Percentiles rank a stretch among this genome's conserved stretches.
Conservation (phyloP, 1,140 invertebrate genomes). For the Triops longicaudatus region DNA sequence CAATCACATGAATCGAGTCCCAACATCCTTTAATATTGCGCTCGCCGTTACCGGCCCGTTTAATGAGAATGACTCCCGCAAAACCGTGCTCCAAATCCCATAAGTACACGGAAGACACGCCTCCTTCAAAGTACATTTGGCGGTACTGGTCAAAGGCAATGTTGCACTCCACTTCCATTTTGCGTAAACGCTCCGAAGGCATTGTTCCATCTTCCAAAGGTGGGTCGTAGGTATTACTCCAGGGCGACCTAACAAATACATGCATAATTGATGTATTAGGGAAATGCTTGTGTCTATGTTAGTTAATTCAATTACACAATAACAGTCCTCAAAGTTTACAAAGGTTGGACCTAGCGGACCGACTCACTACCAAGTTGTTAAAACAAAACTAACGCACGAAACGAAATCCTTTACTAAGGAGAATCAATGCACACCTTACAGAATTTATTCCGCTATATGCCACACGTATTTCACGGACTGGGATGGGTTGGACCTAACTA, state of each 20-base stretch:
- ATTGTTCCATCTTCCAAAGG: conserved; percentile 95
- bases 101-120: conserved; percentile 96
- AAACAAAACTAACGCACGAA: no score
- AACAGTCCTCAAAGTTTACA: no score
- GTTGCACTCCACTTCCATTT: conserved; percentile 96
- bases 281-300: no score
- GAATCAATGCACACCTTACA: no score
- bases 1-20: conserved; percentile 99
- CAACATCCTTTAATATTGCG: conserved; percentile 98
- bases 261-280: conserved; percentile 25
- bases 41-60: conserved; percentile 94
- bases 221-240: conserved; percentile 98
- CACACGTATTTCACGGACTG: no score
- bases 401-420: no score
- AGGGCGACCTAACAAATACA: conserved; percentile 70
- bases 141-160: conserved; percentile 97
- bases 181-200: conserved; percentile 90
- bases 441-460: no score
- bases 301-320: no score
- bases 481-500: no score
- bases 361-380: no score
- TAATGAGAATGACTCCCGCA: conserved; percentile 96
- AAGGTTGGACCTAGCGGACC: no score
- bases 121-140: conserved; percentile 99
- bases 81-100: conserved; percentile 99